phyloP scores from a whole-genome alignment of 2,113 vertebrate species.

The Harpagus bidentatus region DNA sequence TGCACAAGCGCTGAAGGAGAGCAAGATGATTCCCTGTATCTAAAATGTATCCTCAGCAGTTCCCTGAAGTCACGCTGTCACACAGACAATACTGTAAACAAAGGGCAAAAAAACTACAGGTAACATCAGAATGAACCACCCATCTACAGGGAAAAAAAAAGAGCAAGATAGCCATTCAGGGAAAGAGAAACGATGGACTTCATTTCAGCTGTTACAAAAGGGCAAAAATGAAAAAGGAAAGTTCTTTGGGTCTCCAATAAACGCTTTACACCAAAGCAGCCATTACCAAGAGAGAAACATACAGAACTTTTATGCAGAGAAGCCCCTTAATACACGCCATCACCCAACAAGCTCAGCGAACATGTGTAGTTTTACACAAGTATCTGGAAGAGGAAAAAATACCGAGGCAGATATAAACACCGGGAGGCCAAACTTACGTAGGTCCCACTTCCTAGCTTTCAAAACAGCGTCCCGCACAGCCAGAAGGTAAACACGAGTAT shows the following conservation, averaged over 20 bases:
- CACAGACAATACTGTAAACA: rapidly evolving
- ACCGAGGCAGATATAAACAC: not conserved
- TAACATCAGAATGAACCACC: not conserved
- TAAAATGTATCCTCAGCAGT: not conserved
- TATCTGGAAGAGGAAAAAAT: not conserved
- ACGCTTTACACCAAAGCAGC: not conserved
- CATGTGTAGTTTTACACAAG: not conserved
- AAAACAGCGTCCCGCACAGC: not conserved
- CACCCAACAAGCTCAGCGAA: not conserved
- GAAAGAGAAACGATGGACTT: not conserved
- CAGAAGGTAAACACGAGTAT: not conserved
- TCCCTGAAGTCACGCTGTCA: not conserved
- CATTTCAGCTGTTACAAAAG: not conserved
- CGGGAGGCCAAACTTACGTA: not conserved
- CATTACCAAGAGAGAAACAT: not conserved
- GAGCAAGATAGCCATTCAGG: not conserved
- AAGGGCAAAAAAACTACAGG: not conserved
- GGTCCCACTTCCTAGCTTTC: not conserved
- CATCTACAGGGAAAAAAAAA: not conserved
- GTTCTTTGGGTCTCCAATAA: not conserved
- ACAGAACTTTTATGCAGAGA: not conserved
- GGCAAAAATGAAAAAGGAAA: not conserved
- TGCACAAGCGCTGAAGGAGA: not conserved
- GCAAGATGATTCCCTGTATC: not conserved
- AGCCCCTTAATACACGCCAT: not conserved